phyloP scores from a whole-genome alignment of 2,888 invertebrate genomes.

The Amiota mariae region DNA sequence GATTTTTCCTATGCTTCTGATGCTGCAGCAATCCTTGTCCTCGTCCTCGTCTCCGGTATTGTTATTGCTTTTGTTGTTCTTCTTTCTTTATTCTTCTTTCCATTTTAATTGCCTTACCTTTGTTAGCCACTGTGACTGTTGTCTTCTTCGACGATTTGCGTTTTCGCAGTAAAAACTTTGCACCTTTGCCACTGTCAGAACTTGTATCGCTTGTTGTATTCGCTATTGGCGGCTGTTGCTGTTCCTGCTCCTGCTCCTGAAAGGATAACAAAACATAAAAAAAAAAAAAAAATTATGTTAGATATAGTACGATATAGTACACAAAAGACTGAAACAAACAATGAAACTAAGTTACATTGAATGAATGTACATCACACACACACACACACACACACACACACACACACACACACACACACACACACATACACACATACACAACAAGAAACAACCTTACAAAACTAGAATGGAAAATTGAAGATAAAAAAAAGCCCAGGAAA shows the following conservation, averaged over 20 bases:
- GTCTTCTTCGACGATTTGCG: constrained; percentile 65
- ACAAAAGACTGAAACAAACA: too few species aligned
- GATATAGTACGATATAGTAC: too few species aligned
- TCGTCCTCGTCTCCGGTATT: too few species aligned
- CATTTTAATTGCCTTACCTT: constrained; percentile 38
- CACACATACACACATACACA: too few species aligned
- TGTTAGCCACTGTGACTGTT: constrained; percentile 33
- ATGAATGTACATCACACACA: too few species aligned
- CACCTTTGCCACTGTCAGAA: constrained; percentile 66
- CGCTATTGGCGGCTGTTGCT: neutral
- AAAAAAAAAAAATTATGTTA: constrained; percentile 7
- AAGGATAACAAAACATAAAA: constrained; percentile 47
- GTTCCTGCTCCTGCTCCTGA: neutral
- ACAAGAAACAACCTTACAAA: too few species aligned
- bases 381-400: too few species aligned
- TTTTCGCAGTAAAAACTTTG: constrained; percentile 69
- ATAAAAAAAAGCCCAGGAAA: neutral
- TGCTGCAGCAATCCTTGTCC: too few species aligned
- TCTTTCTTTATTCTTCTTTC: neutral
- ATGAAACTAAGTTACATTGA: too few species aligned
- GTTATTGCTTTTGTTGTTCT: constrained; percentile 7
- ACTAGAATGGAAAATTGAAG: neutral
- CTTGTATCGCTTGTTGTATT: constrained; percentile 67
- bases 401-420: too few species aligned
- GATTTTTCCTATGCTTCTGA: too few species aligned